These are phyloP conservation scores for Gouania willdenowi DNA, from an alignment of 2,797 vertebrate species.

Conservation along the genomic window DNA sequence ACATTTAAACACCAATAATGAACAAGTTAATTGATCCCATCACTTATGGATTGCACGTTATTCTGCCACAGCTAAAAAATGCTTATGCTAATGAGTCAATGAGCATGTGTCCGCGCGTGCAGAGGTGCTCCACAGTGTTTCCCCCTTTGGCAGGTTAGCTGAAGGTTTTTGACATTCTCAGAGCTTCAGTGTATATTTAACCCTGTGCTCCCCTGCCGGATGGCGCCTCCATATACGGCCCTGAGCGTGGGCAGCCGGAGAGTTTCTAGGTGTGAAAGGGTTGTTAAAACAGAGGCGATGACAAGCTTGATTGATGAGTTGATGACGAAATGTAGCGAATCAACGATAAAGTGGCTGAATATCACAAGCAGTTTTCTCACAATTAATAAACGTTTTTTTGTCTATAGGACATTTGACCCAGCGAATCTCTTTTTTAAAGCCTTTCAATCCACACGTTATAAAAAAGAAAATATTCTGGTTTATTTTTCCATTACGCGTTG, in stretches of 20 bases:
- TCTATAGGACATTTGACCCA: no score
- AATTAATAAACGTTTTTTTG: no score
- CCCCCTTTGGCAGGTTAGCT: slow-evolving; percentile 38
- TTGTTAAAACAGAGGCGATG: slow-evolving; percentile 33
- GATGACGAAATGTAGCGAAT: slow-evolving; percentile 35
- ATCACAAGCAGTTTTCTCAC: no score
- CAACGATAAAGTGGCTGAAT: slow-evolving; percentile 12
- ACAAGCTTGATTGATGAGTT: slow-evolving; percentile 57
- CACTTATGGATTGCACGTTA: no score
- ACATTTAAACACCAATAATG: no score
- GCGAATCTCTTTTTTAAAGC: no score
- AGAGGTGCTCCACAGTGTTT: slow-evolving; percentile 15
- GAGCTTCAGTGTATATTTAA: slow-evolving; percentile 68
- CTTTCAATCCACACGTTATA: no score
- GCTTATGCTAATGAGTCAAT: slow-evolving; percentile 39
- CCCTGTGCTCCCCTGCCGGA: slow-evolving; percentile 58
- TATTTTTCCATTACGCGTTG: no score
- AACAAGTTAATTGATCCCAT: no score
- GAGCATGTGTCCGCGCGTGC: slow-evolving; percentile 16
- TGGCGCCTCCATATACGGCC: slow-evolving; percentile 66
- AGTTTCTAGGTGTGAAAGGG: slow-evolving; percentile 22
- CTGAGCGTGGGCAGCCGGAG: slow-evolving; percentile 29
- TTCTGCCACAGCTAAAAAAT: slow-evolving; percentile 13
- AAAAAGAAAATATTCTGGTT: no score
- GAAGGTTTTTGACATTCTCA: slow-evolving; percentile 43